phyloP scores from a whole-genome alignment of 2,113 vertebrate species.

The Rhinoderma darwinii region DNA sequence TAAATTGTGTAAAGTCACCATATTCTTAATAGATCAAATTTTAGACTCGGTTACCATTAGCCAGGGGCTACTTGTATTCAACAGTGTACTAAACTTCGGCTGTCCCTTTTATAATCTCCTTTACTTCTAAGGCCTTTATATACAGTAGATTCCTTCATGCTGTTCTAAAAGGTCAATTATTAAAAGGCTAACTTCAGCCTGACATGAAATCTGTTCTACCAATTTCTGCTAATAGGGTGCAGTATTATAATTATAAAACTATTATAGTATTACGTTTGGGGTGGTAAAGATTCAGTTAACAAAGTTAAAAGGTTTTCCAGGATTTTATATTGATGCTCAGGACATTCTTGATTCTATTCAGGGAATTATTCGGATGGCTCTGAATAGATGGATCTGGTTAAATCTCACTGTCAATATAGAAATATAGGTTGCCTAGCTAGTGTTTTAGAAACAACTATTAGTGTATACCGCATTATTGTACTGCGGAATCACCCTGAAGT shows the following conservation, averaged over 20 bases:
- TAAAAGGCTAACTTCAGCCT: not conserved
- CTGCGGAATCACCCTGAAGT: not conserved
- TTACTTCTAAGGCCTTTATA: too few species aligned
- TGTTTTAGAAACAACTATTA: not conserved
- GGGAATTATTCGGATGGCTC: not conserved
- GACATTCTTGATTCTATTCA: not conserved
- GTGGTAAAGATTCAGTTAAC: too few species aligned
- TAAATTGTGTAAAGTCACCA: not conserved
- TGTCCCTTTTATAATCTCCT: too few species aligned
- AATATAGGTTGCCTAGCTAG: not conserved
- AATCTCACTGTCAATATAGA: not conserved
- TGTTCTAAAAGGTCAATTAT: too few species aligned
- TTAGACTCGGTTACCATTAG: not conserved
- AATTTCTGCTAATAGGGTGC: too few species aligned
- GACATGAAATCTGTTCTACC: not conserved
- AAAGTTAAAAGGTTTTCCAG: too few species aligned
- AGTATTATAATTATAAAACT: too few species aligned
- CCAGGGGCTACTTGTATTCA: not conserved
- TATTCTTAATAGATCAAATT: not conserved
- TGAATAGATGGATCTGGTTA: not conserved
- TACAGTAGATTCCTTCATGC: not conserved
- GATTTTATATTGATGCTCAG: too few species aligned
- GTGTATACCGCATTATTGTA: not conserved
- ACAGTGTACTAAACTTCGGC: too few species aligned
- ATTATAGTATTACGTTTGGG: too few species aligned